phyloP scores from a whole-genome alignment of 1,140 invertebrate genomes.

The Solenopsis invicta region DNA sequence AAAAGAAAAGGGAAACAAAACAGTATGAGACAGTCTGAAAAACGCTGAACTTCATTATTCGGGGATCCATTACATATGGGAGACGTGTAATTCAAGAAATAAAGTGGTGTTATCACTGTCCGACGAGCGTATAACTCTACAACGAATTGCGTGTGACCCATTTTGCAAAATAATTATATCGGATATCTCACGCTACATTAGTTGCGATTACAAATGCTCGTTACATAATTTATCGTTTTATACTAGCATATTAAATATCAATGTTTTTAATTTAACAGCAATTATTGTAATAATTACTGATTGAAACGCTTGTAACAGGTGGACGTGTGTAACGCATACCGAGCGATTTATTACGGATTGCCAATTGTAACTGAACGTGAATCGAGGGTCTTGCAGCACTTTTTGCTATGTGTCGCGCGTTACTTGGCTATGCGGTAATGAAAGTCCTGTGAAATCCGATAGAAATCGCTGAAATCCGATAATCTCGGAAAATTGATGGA shows the following conservation, averaged over 20 bases:
- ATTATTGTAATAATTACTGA: constrained; percentile 26
- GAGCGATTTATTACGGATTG: not conserved
- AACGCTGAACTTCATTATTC: constrained; percentile 28
- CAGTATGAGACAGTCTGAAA: not conserved
- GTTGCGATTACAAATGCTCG: constrained; percentile 27
- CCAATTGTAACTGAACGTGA: not conserved
- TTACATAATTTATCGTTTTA: constrained; percentile 52
- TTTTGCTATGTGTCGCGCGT: not conserved
- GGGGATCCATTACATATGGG: not conserved
- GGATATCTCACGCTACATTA: constrained; percentile 16
- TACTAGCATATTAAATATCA: constrained; percentile 24
- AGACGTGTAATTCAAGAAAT: constrained; percentile 24
- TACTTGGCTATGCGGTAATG: constrained; percentile 17
- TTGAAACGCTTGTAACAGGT: not conserved
- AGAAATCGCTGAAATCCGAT: constrained; percentile 53
- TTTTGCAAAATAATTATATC: constrained; percentile 53
- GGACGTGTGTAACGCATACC: not conserved
- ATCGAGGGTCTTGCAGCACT: not conserved
- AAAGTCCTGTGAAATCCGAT: constrained; percentile 11
- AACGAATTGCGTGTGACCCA: constrained; percentile 32
- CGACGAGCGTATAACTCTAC: not conserved
- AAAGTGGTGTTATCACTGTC: not conserved
- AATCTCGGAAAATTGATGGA: constrained; percentile 58
- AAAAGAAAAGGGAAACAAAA: not conserved
- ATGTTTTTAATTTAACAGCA: constrained; percentile 45